Evolutionary conservation across 2,797 vertebrate species (phyloP).

Genomic region (Coreius guichenoti): DNA sequence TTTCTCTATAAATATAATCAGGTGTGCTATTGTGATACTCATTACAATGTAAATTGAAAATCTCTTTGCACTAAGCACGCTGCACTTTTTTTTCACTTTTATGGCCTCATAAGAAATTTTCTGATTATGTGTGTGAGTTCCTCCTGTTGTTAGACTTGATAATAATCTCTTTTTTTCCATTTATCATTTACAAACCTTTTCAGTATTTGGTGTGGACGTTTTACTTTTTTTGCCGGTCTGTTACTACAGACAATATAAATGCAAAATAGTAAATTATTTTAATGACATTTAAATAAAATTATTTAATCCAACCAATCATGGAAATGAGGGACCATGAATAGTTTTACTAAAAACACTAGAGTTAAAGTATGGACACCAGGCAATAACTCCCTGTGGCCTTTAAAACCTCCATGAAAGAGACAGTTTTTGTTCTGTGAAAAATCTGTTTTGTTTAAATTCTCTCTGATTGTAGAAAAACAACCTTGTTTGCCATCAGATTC

Average conservation of each 20-base stretch:
- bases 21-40: neutral
- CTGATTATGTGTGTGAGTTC: neutral
- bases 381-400: neutral
- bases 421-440: neutral
- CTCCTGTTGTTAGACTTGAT: neutral
- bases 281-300: too few species aligned
- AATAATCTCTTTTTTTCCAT: neutral
- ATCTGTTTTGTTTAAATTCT: neutral
- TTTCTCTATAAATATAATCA: neutral
- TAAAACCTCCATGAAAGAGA: neutral
- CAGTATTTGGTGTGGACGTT: neutral
- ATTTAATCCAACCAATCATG: neutral
- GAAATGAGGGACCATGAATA: neutral
- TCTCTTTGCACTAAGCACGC: neutral
- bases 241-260: neutral
- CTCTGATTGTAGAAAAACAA: constrained; percentile 15
- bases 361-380: neutral
- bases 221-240: neutral
- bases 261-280: neutral
- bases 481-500: neutral
- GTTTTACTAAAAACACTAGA: neutral
- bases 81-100: too few species aligned
- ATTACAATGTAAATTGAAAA: neutral
- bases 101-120: neutral
- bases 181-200: neutral